phyloP scores from a whole-genome alignment of 2,888 invertebrate species.

The Lottia gigantea region DNA sequence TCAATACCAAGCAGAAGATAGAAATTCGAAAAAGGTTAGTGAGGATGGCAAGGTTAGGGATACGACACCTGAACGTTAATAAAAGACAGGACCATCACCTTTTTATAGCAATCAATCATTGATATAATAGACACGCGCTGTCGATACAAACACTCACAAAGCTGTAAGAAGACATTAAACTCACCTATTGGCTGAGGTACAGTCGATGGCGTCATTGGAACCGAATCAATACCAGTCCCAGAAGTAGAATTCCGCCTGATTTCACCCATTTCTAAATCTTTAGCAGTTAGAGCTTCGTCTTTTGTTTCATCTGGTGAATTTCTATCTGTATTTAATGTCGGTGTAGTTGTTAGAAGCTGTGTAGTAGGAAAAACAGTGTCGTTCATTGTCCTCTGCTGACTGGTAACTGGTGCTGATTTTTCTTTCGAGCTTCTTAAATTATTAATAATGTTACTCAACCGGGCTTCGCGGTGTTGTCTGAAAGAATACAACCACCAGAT shows the following conservation, averaged over 20 bases:
- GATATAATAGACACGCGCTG: too few relatives aligned
- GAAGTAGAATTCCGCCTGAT: background rate
- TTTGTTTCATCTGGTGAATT: background rate
- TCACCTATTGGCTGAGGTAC: slow-evolving; percentile 4
- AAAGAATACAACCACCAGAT: background rate
- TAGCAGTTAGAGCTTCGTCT: background rate
- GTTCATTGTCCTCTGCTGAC: background rate
- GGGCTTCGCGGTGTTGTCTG: slow-evolving; percentile 35
- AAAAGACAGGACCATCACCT: too few relatives aligned
- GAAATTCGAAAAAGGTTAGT: too few relatives aligned
- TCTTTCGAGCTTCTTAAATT: slow-evolving; percentile 40
- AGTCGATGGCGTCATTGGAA: background rate
- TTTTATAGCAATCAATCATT: too few relatives aligned
- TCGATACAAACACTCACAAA: too few relatives aligned
- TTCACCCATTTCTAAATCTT: background rate
- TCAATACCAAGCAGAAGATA: too few relatives aligned
- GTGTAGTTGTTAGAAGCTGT: too few relatives aligned
- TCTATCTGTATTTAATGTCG: background rate
- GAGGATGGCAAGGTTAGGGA: too few relatives aligned
- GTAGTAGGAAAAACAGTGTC: background rate
- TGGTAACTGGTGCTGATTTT: slow-evolving; percentile 15
- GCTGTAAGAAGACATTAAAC: background rate
- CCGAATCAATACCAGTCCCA: background rate
- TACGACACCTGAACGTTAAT: too few relatives aligned
- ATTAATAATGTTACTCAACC: slow-evolving; percentile 44